Percentiles rank a stretch among this genome's conserved stretches.
Conservation (phyloP, 2,888 invertebrate species). For the Dasypolia templi region DNA sequence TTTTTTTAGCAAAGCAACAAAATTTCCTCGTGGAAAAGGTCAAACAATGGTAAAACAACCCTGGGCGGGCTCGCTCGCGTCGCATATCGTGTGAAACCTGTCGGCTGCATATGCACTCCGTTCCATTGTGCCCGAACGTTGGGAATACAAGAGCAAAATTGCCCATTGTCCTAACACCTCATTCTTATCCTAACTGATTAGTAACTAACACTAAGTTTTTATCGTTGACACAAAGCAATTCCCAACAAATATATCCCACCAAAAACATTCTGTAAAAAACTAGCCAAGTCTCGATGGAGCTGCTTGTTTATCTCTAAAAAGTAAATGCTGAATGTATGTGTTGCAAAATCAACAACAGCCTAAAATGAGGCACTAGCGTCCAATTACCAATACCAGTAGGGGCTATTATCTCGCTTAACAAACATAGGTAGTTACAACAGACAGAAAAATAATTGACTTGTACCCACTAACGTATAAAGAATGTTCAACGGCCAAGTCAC, state of each 20-base stretch:
- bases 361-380: too few relatives aligned
- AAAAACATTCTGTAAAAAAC: too few relatives aligned
- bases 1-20: conserved; percentile 58
- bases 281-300: too few relatives aligned
- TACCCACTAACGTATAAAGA: too few relatives aligned
- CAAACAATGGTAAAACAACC: conserved; percentile 69
- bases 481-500: too few relatives aligned
- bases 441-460: too few relatives aligned
- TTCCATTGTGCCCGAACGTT: conserved; percentile 73
- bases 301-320: too few relatives aligned
- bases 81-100: conserved; percentile 77
- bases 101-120: conserved; percentile 67
- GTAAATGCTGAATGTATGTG: too few relatives aligned
- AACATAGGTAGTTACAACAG: too few relatives aligned
- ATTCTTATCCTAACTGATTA: conserved; percentile 84
- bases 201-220: conserved; percentile 83
- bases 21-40: conserved; percentile 62
- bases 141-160: conserved; percentile 80
- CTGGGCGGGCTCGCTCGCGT: conserved; percentile 61
- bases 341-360: too few relatives aligned
- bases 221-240: conserved; percentile 84
- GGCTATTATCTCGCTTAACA: too few relatives aligned
- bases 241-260: conserved; percentile 82
- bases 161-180: conserved; percentile 83
- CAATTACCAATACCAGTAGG: too few relatives aligned